Evolutionary conservation across 2,888 invertebrate genomes (phyloP).

Genomic region (Steinernema scapterisci): DNA sequence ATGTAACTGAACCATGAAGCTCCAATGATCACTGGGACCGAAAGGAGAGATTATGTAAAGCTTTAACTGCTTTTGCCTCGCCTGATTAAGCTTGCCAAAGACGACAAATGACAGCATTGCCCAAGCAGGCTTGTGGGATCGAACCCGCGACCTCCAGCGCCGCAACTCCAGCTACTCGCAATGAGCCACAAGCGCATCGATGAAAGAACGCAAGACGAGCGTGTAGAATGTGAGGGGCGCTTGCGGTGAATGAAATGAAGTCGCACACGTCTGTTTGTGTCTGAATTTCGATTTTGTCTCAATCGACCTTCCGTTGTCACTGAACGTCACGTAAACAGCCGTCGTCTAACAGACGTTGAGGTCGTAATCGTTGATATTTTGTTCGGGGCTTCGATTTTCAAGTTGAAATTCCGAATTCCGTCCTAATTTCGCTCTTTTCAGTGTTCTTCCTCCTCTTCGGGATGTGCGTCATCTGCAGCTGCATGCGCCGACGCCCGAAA

Average conservation of each 20-base stretch:
- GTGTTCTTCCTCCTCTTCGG: conserved; percentile 62
- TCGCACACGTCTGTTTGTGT: too few relatives aligned
- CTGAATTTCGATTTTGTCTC: too few relatives aligned
- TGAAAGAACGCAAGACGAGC: background rate
- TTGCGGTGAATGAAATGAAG: too few relatives aligned
- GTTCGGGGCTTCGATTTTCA: too few relatives aligned
- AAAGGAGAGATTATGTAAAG: conserved; percentile 27
- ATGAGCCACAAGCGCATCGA: background rate
- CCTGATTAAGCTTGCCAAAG: conserved; percentile 25
- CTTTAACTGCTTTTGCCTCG: background rate
- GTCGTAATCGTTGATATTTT: too few relatives aligned
- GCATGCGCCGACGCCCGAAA: conserved; percentile 54
- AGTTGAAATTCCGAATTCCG: too few relatives aligned
- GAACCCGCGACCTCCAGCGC: background rate
- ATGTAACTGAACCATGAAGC: conserved; percentile 27
- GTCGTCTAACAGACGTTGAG: too few relatives aligned
- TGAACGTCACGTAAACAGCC: too few relatives aligned
- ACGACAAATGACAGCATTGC: conserved; percentile 20
- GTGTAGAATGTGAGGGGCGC: too few relatives aligned
- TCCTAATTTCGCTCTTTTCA: conserved; percentile 39
- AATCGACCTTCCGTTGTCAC: too few relatives aligned
- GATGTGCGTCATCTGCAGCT: conserved; percentile 60
- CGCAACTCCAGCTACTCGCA: background rate
- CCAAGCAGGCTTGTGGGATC: conserved; percentile 11
- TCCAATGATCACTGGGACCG: conserved; percentile 6